Evolutionary conservation across 2,113 vertebrate genomes (phyloP).

Genomic region (Apistogramma diplotaenia): DNA sequence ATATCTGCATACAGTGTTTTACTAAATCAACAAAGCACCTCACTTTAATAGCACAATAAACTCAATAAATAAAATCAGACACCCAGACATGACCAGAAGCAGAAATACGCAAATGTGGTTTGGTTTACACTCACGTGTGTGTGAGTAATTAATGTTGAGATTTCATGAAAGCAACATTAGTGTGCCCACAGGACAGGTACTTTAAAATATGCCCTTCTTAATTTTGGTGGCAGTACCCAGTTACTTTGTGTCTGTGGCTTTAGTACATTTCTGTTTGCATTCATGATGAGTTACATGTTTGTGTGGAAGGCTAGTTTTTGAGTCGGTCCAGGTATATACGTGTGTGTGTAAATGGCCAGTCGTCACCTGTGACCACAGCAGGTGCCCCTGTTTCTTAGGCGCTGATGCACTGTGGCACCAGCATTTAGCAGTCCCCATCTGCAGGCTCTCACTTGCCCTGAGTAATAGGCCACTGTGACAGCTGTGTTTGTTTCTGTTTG

Average conservation of each 20-base stretch:
- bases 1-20: background rate
- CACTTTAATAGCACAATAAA: constrained; percentile 41
- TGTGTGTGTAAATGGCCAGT: constrained; percentile 51
- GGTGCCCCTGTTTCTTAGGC: constrained; percentile 60
- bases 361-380: constrained; percentile 68
- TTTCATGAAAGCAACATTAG: constrained; percentile 3
- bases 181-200: constrained; percentile 11
- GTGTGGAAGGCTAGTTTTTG: background rate
- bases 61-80: too few relatives aligned
- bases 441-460: constrained; percentile 65
- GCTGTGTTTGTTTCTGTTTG: constrained; percentile 66
- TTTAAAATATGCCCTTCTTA: constrained; percentile 29
- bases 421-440: constrained; percentile 73
- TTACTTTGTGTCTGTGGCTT: constrained; percentile 27
- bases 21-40: constrained; percentile 31
- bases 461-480: constrained; percentile 71
- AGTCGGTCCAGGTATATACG: background rate
- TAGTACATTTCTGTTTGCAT: constrained; percentile 13
- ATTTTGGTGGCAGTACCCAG: constrained; percentile 5
- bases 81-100: constrained; percentile 9
- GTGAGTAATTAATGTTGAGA: constrained; percentile 26
- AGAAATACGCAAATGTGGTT: background rate
- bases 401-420: constrained; percentile 72
- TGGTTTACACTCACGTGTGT: background rate
- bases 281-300: background rate